phyloP scores from a whole-genome alignment of 2,888 invertebrate species.

The Clitarchus hookeri region DNA sequence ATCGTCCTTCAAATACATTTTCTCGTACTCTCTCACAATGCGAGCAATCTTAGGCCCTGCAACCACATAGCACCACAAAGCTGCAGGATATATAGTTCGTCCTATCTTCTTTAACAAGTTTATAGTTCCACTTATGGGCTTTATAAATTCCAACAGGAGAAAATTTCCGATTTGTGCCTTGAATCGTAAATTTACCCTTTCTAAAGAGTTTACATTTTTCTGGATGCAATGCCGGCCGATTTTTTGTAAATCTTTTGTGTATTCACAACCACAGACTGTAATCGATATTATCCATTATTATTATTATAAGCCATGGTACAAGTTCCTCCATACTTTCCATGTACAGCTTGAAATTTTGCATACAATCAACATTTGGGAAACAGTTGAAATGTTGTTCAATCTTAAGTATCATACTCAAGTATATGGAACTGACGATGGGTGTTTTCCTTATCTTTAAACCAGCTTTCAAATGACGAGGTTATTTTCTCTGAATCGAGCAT shows the following conservation, averaged over 20 bases:
- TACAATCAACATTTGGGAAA: too few relatives aligned
- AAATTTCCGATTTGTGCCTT: conserved; percentile 28
- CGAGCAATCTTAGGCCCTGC: conserved; percentile 24
- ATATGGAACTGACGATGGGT: too few relatives aligned
- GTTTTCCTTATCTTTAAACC: too few relatives aligned
- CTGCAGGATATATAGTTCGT: conserved; percentile 6
- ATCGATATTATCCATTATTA: not conserved
- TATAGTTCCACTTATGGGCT: conserved; percentile 29
- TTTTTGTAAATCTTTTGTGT: not conserved
- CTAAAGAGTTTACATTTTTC: not conserved
- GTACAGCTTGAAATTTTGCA: too few relatives aligned
- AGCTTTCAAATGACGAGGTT: too few relatives aligned
- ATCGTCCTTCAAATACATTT: not conserved
- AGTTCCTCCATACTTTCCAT: not conserved
- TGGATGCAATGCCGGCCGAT: too few relatives aligned
- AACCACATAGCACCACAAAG: conserved; percentile 28
- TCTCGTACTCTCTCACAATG: conserved; percentile 22
- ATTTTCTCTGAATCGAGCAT: too few relatives aligned
- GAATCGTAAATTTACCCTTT: not conserved
- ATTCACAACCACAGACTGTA: not conserved
- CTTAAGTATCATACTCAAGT: too few relatives aligned
- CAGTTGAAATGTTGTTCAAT: too few relatives aligned
- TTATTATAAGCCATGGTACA: not conserved
- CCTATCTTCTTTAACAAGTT: conserved; percentile 27
- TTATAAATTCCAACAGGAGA: conserved; percentile 28